Conservation (phyloP, 2,113 vertebrate species). For the Pleuronectes platessa region DNA sequence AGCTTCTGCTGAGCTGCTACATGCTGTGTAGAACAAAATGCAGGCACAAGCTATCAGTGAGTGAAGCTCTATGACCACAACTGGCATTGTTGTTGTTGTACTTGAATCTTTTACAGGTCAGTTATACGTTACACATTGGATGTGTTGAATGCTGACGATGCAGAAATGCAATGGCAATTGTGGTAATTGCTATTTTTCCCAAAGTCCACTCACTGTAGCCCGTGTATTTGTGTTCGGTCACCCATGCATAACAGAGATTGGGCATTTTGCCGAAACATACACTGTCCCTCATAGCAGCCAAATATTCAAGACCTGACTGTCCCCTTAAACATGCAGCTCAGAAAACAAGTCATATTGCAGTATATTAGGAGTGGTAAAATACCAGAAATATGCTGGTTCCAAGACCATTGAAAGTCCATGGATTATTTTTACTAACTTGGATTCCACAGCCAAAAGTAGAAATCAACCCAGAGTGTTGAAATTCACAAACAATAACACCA, state of each 20-base stretch:
- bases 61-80: background rate
- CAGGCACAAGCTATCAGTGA: background rate
- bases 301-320: conserved; percentile 2
- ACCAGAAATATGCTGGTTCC: background rate
- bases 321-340: background rate
- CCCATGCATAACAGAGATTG: background rate
- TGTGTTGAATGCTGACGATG: background rate
- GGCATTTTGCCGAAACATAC: background rate
- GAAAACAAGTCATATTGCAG: background rate
- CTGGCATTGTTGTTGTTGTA: background rate
- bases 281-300: background rate
- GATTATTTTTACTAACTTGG: background rate
- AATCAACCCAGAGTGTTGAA: background rate
- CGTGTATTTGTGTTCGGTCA: background rate
- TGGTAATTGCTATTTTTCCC: background rate
- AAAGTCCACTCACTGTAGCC: background rate
- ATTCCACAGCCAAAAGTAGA: background rate
- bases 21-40: background rate
- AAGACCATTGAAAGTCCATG: background rate
- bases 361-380: background rate
- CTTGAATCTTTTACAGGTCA: background rate
- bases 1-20: conserved; percentile 15
- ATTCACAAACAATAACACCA: no score
- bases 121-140: background rate
- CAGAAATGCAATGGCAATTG: background rate